A percentile compares a stretch with the other conserved stretches of the same genome.
phyloP scores from a whole-genome alignment of 2,113 vertebrate genomes.

The Leucoraja erinaceus region DNA sequence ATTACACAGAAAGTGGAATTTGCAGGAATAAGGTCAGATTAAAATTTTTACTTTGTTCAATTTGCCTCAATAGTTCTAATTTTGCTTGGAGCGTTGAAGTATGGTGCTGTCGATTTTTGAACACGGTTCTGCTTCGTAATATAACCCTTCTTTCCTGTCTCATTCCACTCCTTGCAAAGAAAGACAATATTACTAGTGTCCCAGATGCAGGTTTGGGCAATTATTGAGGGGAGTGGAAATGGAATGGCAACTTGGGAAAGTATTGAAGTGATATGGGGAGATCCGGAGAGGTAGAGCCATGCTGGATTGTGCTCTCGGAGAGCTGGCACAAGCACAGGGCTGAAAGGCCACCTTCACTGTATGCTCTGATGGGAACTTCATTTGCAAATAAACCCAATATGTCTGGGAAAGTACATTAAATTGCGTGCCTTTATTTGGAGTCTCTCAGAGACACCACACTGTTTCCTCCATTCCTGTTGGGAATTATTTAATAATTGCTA shows the following conservation, averaged over 20 bases:
- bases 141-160: neutral
- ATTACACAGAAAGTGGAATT: constrained; percentile 96
- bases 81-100: neutral
- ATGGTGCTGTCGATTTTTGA: neutral
- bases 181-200: too few species aligned
- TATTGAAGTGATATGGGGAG: too few species aligned
- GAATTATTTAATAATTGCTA: neutral
- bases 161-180: neutral
- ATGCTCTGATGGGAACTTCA: neutral
- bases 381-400: neutral
- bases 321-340: neutral
- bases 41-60: too few species aligned
- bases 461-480: neutral
- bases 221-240: neutral
- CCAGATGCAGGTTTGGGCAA: neutral
- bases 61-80: neutral
- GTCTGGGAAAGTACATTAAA: neutral
- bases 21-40: constrained; percentile 84
- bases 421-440: neutral
- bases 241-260: too few species aligned
- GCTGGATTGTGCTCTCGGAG: neutral
- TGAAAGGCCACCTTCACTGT: neutral
- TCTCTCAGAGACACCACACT: neutral
- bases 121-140: neutral
- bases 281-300: too few species aligned